These are phyloP conservation scores for Acromyrmex heyeri DNA, from an alignment of 1,140 invertebrate species.

Conservation along the genomic window DNA sequence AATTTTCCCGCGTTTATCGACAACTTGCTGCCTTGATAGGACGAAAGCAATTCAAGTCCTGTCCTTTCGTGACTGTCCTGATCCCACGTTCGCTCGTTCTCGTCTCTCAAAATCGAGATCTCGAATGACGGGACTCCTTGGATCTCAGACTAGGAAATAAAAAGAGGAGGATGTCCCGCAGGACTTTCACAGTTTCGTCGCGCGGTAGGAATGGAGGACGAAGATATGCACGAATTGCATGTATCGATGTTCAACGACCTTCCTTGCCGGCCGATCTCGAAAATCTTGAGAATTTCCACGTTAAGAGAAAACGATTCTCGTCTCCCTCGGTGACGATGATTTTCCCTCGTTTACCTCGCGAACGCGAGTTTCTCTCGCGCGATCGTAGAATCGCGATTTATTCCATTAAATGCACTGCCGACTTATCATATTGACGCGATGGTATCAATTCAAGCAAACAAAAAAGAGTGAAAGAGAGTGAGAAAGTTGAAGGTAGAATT, in stretches of 20 bases:
- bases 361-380: conserved; percentile 11
- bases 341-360: conserved; percentile 3
- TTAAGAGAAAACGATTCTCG: conserved; percentile 7
- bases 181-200: conserved; percentile 13
- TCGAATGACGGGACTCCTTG: conserved; percentile 19
- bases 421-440: conserved; percentile 55
- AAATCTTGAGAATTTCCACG: conserved; percentile 36
- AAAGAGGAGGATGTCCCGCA: conserved; percentile 18
- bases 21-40: conserved; percentile 5
- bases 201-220: neutral
- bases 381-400: conserved; percentile 50
- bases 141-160: conserved; percentile 50
- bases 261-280: conserved; percentile 29
- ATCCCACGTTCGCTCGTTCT: conserved; percentile 29
- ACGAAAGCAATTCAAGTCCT: neutral
- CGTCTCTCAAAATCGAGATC: conserved; percentile 19
- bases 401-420: conserved; percentile 70
- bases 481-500: neutral
- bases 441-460: conserved; percentile 17
- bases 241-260: conserved; percentile 5
- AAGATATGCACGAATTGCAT: neutral
- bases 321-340: conserved; percentile 22
- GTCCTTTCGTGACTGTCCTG: conserved; percentile 6
- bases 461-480: neutral
- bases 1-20: neutral